phyloP scores from a whole-genome alignment of 37 sponge, comb jelly and placozoan genomes.

The Axinella damicornis region DNA sequence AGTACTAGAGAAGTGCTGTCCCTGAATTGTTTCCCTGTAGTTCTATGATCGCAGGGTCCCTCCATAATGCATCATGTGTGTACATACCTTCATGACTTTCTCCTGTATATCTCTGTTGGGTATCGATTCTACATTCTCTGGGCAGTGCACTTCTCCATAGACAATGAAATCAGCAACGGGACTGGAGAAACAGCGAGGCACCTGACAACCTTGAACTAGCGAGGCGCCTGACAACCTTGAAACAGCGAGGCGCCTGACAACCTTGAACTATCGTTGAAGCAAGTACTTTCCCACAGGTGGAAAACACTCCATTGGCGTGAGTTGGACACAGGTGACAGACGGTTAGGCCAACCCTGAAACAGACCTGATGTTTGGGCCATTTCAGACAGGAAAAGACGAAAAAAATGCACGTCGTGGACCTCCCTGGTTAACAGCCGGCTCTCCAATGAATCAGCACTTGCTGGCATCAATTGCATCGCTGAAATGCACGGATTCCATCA shows the following conservation, averaged over 20 bases:
- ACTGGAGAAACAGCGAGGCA: background rate
- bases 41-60: too few relatives aligned
- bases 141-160: background rate
- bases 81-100: background rate
- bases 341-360: background rate
- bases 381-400: background rate
- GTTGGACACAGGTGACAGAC: background rate
- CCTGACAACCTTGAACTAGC: background rate
- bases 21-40: too few relatives aligned
- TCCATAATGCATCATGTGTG: background rate
- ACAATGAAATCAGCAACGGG: background rate
- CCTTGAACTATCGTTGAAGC: background rate
- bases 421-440: too few relatives aligned
- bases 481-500: background rate
- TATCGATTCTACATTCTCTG: background rate
- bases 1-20: too few relatives aligned
- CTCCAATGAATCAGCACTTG: background rate
- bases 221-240: conserved; percentile 1
- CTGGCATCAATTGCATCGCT: background rate
- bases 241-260: background rate
- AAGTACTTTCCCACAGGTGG: background rate
- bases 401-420: background rate
- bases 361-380: background rate
- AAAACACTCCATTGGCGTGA: background rate
- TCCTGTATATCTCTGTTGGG: background rate